Percentiles rank a stretch among this genome's conserved stretches.
Evolutionary conservation across 2,888 invertebrate genomes (phyloP).

Genomic region (Dinocampus coccinellae): DNA sequence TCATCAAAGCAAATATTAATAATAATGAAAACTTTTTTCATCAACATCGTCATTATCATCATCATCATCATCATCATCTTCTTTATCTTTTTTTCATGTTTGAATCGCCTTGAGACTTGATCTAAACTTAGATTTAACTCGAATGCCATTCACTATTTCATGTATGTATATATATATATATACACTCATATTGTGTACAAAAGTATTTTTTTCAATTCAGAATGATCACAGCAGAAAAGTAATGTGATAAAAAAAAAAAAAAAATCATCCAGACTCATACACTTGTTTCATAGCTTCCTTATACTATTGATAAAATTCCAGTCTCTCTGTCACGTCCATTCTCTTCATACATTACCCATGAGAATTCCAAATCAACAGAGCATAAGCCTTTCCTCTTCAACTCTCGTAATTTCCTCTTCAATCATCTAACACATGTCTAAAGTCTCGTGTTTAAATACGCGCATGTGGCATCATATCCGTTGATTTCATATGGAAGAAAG

Average conservation of each 20-base stretch:
- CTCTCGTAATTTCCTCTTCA: constrained; percentile 28
- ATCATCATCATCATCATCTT: not conserved
- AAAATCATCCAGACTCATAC: not conserved
- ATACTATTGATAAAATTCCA: constrained; percentile 16
- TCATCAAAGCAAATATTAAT: not conserved
- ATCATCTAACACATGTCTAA: constrained; percentile 29
- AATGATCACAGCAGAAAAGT: not conserved
- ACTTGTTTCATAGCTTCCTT: constrained; percentile 10
- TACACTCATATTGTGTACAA: not conserved
- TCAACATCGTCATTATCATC: not conserved
- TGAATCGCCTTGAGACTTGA: not conserved
- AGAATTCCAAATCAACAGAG: not conserved
- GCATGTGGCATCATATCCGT: constrained; percentile 38
- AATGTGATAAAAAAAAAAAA: not conserved
- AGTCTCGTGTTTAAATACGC: not conserved
- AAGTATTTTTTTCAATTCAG: not conserved
- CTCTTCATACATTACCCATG: not conserved
- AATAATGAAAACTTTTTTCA: constrained; percentile 3
- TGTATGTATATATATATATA: not conserved
- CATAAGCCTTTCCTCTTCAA: constrained; percentile 27
- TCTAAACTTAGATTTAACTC: constrained; percentile 6
- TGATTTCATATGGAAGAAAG: constrained; percentile 21
- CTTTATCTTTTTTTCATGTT: constrained; percentile 8
- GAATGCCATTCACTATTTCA: not conserved
- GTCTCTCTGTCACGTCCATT: not conserved